A percentile compares a stretch with the other conserved stretches of the same genome.
These are phyloP conservation scores for Sepioteuthis lessoniana DNA, from an alignment of 2,888 invertebrate genomes.

Conservation along the genomic window DNA sequence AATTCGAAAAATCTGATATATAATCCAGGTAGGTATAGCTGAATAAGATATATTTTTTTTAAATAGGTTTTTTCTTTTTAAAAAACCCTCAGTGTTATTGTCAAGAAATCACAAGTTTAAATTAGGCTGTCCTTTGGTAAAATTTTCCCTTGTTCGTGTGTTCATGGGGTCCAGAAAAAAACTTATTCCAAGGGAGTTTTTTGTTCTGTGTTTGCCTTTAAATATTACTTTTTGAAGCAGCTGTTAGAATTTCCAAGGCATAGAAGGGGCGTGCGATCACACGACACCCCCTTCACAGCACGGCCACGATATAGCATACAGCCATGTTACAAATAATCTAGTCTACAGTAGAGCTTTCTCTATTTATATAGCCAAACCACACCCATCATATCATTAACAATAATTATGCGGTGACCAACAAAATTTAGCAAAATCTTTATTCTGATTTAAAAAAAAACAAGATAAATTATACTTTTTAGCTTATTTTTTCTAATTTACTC, in stretches of 20 bases:
- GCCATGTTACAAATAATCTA: not conserved
- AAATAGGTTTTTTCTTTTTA: not conserved
- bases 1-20: not conserved
- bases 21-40: not conserved
- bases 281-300: conserved; percentile 44
- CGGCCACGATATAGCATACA: not conserved
- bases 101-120: not conserved
- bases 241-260: conserved; percentile 17
- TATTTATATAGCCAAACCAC: conserved; percentile 24
- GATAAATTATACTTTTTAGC: not conserved
- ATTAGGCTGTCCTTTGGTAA: not conserved
- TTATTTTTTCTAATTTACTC: not conserved
- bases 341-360: not conserved
- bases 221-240: not conserved
- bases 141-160: not conserved
- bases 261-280: conserved; percentile 38
- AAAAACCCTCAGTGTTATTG: not conserved
- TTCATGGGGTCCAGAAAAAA: not conserved
- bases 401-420: not conserved
- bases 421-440: not conserved
- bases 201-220: not conserved
- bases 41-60: not conserved
- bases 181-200: not conserved
- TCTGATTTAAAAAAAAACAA: not conserved
- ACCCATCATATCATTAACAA: not conserved